Evolutionary conservation across 2,113 vertebrate genomes (phyloP).

Genomic region (Nicator chloris): DNA sequence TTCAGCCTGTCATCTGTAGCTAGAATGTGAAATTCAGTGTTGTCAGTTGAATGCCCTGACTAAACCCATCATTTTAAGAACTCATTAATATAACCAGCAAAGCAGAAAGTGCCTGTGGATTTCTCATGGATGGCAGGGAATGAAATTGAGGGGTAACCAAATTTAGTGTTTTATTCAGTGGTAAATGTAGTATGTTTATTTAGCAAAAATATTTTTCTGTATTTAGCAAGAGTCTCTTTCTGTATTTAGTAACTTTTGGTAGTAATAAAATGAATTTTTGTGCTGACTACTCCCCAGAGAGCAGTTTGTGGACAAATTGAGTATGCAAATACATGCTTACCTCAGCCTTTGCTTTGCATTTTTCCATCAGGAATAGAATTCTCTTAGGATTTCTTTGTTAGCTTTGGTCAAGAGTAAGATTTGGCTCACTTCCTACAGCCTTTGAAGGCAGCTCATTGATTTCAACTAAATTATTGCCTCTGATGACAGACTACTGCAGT

Average conservation of each 20-base stretch:
- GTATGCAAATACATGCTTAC: conserved; percentile 33
- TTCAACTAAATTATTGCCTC: background rate
- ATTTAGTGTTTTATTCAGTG: background rate
- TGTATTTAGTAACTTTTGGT: conserved; percentile 23
- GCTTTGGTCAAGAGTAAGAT: background rate
- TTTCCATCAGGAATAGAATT: background rate
- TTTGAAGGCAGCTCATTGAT: background rate
- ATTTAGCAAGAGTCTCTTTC: conserved; percentile 10
- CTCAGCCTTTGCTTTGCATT: conserved; percentile 21
- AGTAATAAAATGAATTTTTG: conserved; percentile 39
- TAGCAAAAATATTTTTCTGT: conserved; percentile 1
- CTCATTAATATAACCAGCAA: background rate
- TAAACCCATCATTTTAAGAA: background rate
- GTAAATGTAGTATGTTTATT: conserved; percentile 4
- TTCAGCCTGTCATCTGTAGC: background rate
- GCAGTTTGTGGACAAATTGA: background rate
- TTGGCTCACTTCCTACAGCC: background rate
- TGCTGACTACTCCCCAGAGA: background rate
- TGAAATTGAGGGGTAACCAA: background rate
- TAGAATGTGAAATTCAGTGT: background rate
- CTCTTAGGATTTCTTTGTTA: background rate
- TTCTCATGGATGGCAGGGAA: background rate
- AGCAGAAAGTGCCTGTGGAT: background rate
- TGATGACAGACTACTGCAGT: background rate
- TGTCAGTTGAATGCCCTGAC: background rate